A percentile compares a stretch with the other conserved stretches of the same genome.
These are phyloP conservation scores for Rhaphigaster nebulosa DNA, from an alignment of 2,888 invertebrate genomes.

Conservation along the genomic window DNA sequence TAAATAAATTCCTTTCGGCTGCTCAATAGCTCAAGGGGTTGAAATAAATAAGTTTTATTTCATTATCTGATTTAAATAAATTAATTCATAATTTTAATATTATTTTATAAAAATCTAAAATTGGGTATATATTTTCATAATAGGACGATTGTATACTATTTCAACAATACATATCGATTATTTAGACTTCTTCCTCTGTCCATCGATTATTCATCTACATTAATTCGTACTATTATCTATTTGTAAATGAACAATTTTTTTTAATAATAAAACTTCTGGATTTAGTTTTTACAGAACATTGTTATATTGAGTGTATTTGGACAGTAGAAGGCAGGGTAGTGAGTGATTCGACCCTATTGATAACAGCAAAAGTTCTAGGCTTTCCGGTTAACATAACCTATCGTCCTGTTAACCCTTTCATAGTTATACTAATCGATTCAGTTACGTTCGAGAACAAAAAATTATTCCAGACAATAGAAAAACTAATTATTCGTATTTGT, in stretches of 20 bases:
- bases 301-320: neutral
- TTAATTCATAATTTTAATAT: no score
- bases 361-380: neutral
- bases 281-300: neutral
- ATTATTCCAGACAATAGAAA: neutral
- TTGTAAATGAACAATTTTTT: neutral
- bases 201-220: neutral
- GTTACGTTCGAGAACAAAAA: neutral
- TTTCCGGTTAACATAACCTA: slow-evolving; percentile 3
- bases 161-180: neutral
- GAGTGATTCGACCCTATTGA: neutral
- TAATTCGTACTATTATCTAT: neutral
- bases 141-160: neutral
- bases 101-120: no score
- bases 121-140: no score
- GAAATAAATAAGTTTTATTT: no score
- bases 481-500: neutral
- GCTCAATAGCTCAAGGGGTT: no score
- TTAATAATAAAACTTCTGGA: neutral
- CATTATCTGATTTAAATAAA: no score
- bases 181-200: neutral
- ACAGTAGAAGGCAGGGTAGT: neutral
- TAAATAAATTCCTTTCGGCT: no score
- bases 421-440: neutral
- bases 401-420: neutral